These are phyloP conservation scores for Ormyrus thymus DNA, from an alignment of 2,888 invertebrate species.

Conservation along the genomic window DNA sequence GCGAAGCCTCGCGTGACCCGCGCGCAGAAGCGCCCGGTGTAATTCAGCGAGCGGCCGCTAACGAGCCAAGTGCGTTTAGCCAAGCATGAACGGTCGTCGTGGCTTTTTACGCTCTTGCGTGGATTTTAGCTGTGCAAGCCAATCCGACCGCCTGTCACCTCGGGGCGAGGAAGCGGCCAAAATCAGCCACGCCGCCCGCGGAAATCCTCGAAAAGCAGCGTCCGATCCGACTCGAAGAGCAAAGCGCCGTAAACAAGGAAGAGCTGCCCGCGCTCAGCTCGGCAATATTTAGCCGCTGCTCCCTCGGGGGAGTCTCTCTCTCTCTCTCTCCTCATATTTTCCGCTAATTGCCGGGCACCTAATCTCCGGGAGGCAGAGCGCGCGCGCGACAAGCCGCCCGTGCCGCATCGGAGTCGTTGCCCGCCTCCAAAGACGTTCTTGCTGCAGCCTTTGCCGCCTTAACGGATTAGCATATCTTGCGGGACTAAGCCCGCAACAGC, in stretches of 20 bases:
- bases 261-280: too few relatives aligned
- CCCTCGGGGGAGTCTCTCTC: conserved; percentile 28
- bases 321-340: conserved; percentile 60
- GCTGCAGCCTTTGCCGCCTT: conserved; percentile 1
- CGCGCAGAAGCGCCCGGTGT: conserved; percentile 46
- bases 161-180: too few relatives aligned
- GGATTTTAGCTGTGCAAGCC: too few relatives aligned
- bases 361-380: conserved; percentile 56
- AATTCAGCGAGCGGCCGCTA: conserved; percentile 62
- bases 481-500: conserved; percentile 12
- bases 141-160: too few relatives aligned
- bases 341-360: conserved; percentile 61
- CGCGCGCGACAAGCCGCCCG: conserved; percentile 35
- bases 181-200: too few relatives aligned
- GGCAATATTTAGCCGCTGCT: too few relatives aligned
- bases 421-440: conserved; percentile 19
- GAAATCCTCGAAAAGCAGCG: too few relatives aligned
- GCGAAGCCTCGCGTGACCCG: conserved; percentile 16
- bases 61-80: conserved; percentile 62
- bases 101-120: too few relatives aligned
- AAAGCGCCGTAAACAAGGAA: too few relatives aligned
- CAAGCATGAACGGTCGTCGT: neutral
- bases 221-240: too few relatives aligned
- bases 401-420: neutral
- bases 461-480: conserved; percentile 47